A percentile compares a stretch with the other conserved stretches of the same genome.
These are phyloP conservation scores for Theonella swinhoei DNA, from an alignment of 37 sponge, comb jelly and placozoan genomes.

Conservation along the genomic window DNA sequence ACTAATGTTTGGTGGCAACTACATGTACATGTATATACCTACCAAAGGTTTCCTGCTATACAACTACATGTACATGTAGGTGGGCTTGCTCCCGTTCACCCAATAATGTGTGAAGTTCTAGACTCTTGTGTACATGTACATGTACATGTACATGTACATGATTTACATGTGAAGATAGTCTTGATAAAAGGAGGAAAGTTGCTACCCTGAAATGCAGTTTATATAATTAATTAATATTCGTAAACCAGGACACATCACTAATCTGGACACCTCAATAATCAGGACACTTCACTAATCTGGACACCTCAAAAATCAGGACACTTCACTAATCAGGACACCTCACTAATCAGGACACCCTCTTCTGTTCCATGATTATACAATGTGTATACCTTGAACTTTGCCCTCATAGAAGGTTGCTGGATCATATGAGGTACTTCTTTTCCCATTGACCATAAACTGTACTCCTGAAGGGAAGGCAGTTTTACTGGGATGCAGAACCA, in stretches of 20 bases:
- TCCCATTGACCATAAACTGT: slow-evolving; percentile 29
- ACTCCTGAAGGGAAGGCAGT: slow-evolving; percentile 31
- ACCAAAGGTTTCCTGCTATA: no score
- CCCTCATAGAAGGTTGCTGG: slow-evolving; percentile 62
- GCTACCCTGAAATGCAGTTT: background rate
- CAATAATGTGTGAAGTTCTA: background rate
- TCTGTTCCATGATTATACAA: no score
- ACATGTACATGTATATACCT: no score
- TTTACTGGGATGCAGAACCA: slow-evolving; percentile 2
- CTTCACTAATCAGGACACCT: no score
- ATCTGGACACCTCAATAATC: no score
- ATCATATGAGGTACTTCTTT: slow-evolving; percentile 33
- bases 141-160: background rate
- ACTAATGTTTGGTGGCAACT: no score
- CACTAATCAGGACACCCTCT: no score
- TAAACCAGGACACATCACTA: background rate
- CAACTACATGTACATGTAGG: no score
- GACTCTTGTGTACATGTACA: background rate
- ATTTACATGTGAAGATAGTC: background rate
- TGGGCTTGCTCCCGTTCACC: no score
- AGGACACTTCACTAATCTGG: no score
- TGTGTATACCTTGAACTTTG: slow-evolving; percentile 29
- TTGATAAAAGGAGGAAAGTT: background rate
- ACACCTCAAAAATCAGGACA: no score
- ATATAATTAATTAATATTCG: background rate